Conservation (phyloP, 2,888 invertebrate genomes). For the Chymomyza fuscimana region DNA sequence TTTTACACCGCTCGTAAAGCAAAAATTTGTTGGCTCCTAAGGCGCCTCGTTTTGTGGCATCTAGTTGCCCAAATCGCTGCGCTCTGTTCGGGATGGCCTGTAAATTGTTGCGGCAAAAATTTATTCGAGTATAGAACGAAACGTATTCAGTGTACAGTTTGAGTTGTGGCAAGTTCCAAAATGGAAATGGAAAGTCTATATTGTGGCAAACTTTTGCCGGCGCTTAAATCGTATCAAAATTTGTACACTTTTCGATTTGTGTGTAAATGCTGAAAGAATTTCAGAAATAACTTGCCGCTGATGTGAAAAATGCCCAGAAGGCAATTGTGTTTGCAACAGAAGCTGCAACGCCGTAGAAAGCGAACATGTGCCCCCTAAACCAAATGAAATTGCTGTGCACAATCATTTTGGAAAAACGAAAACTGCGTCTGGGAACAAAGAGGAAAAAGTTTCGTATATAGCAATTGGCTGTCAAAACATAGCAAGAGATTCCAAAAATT, state of each 20-base stretch:
- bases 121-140: background rate
- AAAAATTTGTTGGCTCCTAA: slow-evolving; percentile 48
- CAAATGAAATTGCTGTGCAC: slow-evolving; percentile 72
- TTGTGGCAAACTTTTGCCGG: slow-evolving; percentile 43
- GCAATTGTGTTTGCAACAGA: slow-evolving; percentile 14
- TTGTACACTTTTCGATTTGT: slow-evolving; percentile 19
- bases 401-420: slow-evolving; percentile 77
- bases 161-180: background rate
- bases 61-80: slow-evolving; percentile 67
- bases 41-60: slow-evolving; percentile 45
- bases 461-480: slow-evolving; percentile 38
- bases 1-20: slow-evolving; percentile 44
- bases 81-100: slow-evolving; percentile 52
- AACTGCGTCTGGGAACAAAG: slow-evolving; percentile 77
- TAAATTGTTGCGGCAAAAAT: slow-evolving; percentile 35
- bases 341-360: slow-evolving; percentile 63
- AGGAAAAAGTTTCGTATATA: slow-evolving; percentile 78
- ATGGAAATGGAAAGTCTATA: background rate
- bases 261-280: slow-evolving; percentile 19
- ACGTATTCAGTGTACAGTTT: slow-evolving; percentile 5
- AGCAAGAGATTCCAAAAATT: background rate
- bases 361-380: slow-evolving; percentile 78
- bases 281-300: slow-evolving; percentile 31
- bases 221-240: slow-evolving; percentile 40
- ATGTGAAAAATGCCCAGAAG: slow-evolving; percentile 39